These are phyloP conservation scores for Anolis carolinensis DNA, from an alignment of 2,113 vertebrate genomes.

Conservation along the genomic window DNA sequence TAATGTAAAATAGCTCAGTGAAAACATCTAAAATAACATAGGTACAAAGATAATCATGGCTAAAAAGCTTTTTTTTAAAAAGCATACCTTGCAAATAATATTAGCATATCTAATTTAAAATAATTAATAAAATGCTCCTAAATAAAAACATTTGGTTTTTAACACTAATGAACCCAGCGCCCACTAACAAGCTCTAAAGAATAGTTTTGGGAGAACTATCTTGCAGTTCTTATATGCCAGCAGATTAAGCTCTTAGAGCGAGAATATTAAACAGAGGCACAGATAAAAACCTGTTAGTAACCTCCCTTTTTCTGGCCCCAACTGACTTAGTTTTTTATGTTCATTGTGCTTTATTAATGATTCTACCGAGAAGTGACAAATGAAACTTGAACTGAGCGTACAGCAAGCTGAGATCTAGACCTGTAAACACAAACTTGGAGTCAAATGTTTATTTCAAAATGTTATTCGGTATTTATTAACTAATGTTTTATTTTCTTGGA, in stretches of 20 bases:
- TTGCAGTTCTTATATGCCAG: neutral
- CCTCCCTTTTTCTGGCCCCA: conserved; percentile 11
- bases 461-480: neutral
- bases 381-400: conserved; percentile 34
- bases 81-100: neutral
- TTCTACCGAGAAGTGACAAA: neutral
- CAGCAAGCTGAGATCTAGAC: conserved; percentile 11
- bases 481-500: conserved; percentile 9
- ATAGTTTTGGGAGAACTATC: neutral
- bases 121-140: neutral
- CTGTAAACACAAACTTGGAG: neutral
- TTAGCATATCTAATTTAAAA: neutral
- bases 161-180: conserved; percentile 21
- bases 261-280: conserved; percentile 26
- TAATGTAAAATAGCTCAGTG: neutral
- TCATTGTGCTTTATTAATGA: conserved; percentile 10
- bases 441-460: neutral
- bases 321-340: conserved; percentile 41
- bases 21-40: neutral
- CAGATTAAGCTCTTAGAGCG: conserved; percentile 7
- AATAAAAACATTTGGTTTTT: conserved; percentile 1
- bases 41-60: too few relatives aligned
- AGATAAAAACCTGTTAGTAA: neutral
- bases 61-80: too few relatives aligned
- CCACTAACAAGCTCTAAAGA: neutral